Base-by-base conservation (phyloP, 2,113 vertebrate species). In the Setophaga kirtlandii region DNA sequence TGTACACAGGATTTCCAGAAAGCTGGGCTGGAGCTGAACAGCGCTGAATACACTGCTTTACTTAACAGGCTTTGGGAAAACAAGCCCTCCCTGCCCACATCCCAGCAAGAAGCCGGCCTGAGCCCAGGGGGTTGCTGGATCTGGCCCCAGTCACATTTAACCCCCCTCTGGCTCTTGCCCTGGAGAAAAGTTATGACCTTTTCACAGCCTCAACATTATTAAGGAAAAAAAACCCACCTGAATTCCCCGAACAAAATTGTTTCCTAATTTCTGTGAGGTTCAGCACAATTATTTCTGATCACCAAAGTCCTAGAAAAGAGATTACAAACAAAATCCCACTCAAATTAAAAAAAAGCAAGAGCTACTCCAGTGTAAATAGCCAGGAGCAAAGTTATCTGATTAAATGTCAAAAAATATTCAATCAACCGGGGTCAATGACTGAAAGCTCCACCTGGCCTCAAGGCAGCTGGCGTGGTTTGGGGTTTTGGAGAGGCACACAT, bases 11-110 rank as follows among this genome's bases (percentile, higher is more conserved):
- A 69, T 82, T 93, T 92, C 83, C 94, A 92, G 87, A 81, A 67
- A 87, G 89, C 95, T 37, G 25, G 77, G 93, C 95, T 89, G 86
- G 50, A 90, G 86, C 76, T 65, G 79, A 88, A 13, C 88, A 80
- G 70, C 11, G 0, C 82, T 65, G 50, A 85, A 59, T 17, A 80
- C 79, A 35, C n/a, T 30, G 83, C 86, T 68, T 75, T 49, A 58
- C 96, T 95, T 62, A 55, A 58, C 63, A 35, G 42, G 79, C 79
- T 82, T 50, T 46, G 64, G 73, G 62, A 70, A 87, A 93, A 90
- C 78, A 79, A 96, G 74, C n/a, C 31, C 58, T 52, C 46, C 41
- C 81, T 64, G 78, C 90, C 77, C 0, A 1, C 27, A 13, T 3
- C 87, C 62, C 92, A 73, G 58, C 39, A 12, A 70, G 89, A 46